phyloP scores from a whole-genome alignment of 2,888 invertebrate species.

The Pegoplata infirma region DNA sequence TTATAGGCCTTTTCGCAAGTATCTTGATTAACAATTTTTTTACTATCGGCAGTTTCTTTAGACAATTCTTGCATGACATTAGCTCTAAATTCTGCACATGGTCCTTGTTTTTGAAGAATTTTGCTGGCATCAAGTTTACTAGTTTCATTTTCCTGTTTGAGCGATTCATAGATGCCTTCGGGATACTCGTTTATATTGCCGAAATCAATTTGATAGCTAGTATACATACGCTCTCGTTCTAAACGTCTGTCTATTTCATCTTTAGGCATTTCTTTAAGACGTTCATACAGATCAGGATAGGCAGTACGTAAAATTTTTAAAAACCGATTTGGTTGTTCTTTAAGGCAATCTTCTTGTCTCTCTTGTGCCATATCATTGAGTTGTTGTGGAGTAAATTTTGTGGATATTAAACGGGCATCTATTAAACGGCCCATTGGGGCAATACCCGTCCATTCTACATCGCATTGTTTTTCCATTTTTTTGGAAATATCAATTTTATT shows the following conservation, averaged over 20 bases:
- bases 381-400: conserved; percentile 68
- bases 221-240: conserved; percentile 79
- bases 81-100: conserved; percentile 71
- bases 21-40: conserved; percentile 61
- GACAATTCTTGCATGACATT: conserved; percentile 71
- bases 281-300: conserved; percentile 81
- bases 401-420: conserved; percentile 73
- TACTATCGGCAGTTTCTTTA: conserved; percentile 60
- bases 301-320: conserved; percentile 75
- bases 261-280: conserved; percentile 79
- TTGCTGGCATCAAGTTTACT: conserved; percentile 67
- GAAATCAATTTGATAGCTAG: conserved; percentile 82
- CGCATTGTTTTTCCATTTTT: conserved; percentile 66
- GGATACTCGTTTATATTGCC: conserved; percentile 76
- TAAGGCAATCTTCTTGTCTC: conserved; percentile 68
- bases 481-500: conserved; percentile 66
- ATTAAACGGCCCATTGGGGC: conserved; percentile 75
- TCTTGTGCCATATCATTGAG: conserved; percentile 65
- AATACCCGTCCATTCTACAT: conserved; percentile 74
- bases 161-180: conserved; percentile 72
- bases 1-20: conserved; percentile 70
- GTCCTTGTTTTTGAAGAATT: conserved; percentile 65
- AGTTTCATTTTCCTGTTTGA: conserved; percentile 67
- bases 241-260: conserved; percentile 79
- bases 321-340: conserved; percentile 75